Percentiles rank a stretch among this genome's conserved stretches.
These are phyloP conservation scores for Nannoperca obscura DNA, from an alignment of 2,797 vertebrate genomes.

Conservation along the genomic window DNA sequence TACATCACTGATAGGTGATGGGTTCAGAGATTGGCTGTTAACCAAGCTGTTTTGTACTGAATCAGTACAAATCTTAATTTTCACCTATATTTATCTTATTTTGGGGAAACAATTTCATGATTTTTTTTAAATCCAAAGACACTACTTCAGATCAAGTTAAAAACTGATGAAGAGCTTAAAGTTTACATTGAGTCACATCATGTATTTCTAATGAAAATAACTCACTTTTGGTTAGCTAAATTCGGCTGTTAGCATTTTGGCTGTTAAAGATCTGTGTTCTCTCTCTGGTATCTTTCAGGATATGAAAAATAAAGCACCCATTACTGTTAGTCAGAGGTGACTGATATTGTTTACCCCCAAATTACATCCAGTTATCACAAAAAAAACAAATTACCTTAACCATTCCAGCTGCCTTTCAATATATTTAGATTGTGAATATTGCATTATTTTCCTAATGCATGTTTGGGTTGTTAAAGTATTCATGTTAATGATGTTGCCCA, in stretches of 20 bases:
- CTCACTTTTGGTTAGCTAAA: background rate
- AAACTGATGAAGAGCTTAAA: background rate
- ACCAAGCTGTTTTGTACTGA: background rate
- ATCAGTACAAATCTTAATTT: background rate
- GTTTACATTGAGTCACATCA: background rate
- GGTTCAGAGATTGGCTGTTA: background rate
- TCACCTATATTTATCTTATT: background rate
- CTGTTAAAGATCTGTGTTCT: background rate
- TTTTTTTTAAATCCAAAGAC: background rate
- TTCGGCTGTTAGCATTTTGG: background rate
- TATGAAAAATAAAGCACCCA: background rate
- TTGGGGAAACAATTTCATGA: background rate
- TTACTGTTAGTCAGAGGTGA: background rate
- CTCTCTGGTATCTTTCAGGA: background rate
- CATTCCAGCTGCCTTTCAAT: background rate
- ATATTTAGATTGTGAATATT: background rate
- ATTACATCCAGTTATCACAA: background rate
- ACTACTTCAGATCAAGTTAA: background rate
- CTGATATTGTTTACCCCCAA: background rate
- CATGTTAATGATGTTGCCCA: background rate
- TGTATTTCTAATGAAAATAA: background rate
- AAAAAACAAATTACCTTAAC: background rate
- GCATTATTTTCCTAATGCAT: background rate
- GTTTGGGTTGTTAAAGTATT: constrained; percentile 15
- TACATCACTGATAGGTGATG: no score